Conservation (phyloP, 2,888 invertebrate genomes). For the Axea sp. region DNA sequence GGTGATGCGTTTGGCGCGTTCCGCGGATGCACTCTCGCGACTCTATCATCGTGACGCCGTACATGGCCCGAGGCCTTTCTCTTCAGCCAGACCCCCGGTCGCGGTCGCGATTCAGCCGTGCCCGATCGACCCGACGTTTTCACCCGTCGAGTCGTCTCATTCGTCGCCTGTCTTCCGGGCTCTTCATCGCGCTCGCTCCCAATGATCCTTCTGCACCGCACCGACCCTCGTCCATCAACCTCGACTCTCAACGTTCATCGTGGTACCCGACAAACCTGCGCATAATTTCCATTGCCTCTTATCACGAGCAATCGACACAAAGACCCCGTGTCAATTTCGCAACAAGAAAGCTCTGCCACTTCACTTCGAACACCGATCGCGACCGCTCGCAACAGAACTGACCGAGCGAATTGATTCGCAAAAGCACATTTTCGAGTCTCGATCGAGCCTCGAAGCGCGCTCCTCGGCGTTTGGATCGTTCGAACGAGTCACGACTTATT, state of each 20-base stretch:
- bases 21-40: constrained; percentile 71
- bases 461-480: no score
- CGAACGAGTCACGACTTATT: no score
- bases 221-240: no score
- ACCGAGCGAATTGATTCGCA: no score
- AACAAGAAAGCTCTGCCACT: neutral
- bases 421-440: no score
- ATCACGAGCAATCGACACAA: no score
- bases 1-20: constrained; percentile 67
- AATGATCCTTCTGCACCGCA: no score
- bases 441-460: no score
- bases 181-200: constrained; percentile 30
- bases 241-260: constrained; percentile 63
- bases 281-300: no score
- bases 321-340: no score
- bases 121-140: constrained; percentile 26
- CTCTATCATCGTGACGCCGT: constrained; percentile 74
- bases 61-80: constrained; percentile 65
- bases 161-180: constrained; percentile 21
- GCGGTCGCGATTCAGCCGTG: neutral
- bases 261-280: neutral
- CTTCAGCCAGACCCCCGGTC: constrained; percentile 2
- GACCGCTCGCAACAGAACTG: no score
- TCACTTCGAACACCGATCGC: no score
- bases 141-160: constrained; percentile 29